phyloP scores from a whole-genome alignment of 2,888 invertebrate genomes.

The Miltochrista miniata region DNA sequence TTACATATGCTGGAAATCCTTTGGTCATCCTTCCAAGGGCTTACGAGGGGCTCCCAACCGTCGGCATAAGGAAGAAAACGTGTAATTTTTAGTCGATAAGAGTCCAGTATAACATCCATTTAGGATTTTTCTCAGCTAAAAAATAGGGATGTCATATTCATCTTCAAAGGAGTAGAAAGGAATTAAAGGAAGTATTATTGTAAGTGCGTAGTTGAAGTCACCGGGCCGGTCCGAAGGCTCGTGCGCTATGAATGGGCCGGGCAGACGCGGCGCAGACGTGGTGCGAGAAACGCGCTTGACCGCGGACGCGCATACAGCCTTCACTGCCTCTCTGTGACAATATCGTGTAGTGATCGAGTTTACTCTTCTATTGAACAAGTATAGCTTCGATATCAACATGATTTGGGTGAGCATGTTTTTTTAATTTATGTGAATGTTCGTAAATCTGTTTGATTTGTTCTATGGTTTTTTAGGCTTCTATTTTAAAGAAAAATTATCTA shows the following conservation, averaged over 20 bases:
- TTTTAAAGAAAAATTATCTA: too few species aligned
- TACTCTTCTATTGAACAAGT: background rate
- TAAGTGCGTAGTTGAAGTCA: conserved; percentile 12
- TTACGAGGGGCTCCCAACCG: too few species aligned
- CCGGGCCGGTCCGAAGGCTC: conserved; percentile 17
- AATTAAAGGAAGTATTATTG: background rate
- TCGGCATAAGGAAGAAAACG: too few species aligned
- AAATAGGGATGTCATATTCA: too few species aligned
- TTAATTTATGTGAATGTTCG: background rate
- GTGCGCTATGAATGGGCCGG: conserved; percentile 49
- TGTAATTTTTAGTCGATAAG: too few species aligned
- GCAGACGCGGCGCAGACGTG: conserved; percentile 68
- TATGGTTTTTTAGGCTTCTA: too few species aligned
- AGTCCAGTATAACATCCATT: too few species aligned
- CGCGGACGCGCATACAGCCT: conserved; percentile 21
- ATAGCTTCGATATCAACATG: conserved; percentile 1
- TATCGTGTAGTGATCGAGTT: conserved; percentile 15
- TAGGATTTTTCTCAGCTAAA: too few species aligned
- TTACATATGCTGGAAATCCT: too few species aligned
- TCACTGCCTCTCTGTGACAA: conserved; percentile 7
- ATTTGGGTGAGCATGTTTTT: conserved; percentile 4
- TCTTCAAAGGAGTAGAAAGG: background rate
- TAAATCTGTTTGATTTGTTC: background rate
- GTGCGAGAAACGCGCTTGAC: conserved; percentile 56
- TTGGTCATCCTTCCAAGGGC: too few species aligned